Percentiles rank a stretch among this genome's conserved stretches.
Conservation (phyloP, 92 coral and sea anemone species). For the Palythoa heliodiscus region DNA sequence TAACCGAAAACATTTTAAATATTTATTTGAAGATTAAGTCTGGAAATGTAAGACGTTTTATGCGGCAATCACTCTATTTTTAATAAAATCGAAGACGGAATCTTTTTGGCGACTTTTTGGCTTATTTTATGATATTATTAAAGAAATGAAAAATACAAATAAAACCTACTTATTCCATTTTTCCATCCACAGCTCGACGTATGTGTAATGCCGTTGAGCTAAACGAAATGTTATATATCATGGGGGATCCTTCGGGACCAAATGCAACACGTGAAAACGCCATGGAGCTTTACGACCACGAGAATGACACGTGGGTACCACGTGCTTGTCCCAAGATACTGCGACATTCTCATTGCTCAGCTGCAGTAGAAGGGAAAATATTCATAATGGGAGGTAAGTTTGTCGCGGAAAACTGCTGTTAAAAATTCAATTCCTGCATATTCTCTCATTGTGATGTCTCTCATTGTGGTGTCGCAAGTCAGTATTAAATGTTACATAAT, state of each 20-base stretch:
- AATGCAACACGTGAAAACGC: conserved; percentile 54
- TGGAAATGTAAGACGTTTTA: too few relatives aligned
- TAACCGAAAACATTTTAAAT: too few relatives aligned
- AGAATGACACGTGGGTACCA: conserved; percentile 70
- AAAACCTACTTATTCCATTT: background rate
- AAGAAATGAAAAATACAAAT: background rate
- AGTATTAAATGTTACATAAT: too few relatives aligned
- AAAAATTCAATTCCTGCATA: background rate
- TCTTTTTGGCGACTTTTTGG: too few relatives aligned
- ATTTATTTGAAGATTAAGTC: too few relatives aligned
- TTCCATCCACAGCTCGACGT: conserved; percentile 63
- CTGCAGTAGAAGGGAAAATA: conserved; percentile 69
- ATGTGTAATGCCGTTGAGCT: conserved; percentile 72
- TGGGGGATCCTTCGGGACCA: conserved; percentile 69
- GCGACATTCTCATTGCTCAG: conserved; percentile 81
- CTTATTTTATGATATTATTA: background rate
- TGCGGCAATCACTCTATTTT: too few relatives aligned
- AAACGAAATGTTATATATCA: conserved; percentile 64
- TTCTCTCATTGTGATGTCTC: too few relatives aligned
- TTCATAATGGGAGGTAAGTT: conserved; percentile 89
- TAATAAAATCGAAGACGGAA: too few relatives aligned
- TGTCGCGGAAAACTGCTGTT: background rate
- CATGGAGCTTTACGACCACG: conserved; percentile 80
- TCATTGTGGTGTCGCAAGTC: too few relatives aligned
- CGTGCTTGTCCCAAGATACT: conserved; percentile 73